Evolutionary conservation across 2,113 vertebrate genomes (phyloP), one percentile per base, ranked within the genome.

Genomic region (Addax nasomaculatus): DNA sequence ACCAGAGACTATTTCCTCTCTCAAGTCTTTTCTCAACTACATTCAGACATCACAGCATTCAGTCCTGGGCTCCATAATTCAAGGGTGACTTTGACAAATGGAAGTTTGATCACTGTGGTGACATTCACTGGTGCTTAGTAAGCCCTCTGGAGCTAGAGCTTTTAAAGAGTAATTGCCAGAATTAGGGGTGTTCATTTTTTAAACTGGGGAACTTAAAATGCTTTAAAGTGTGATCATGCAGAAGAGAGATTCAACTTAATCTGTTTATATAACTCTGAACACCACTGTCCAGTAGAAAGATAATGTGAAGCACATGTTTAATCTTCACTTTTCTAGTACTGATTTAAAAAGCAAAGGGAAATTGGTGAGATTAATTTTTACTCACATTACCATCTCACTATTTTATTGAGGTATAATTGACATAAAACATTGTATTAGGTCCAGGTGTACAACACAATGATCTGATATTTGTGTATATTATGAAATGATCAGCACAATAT

Each of bases 1-100:
- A 17, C 23, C 17, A 1, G 30, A 3, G 21, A 8, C 23, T 6
- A 2, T 16, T 11, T 3, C 17, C 17, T 7, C 16, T 2, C 9
- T 11, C 11, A 2, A 27, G n/a, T 36, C 51, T 27, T 58, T 43
- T 43, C 85, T 73, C 12, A 12, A 3, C 19, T 10, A 10, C 5
- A 0, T 1, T 21, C 19, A 4, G 16, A 3, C 36, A 15, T 49
- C 33, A 36, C 3, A 36, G 47, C 49, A 1, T 29, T 12, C 33
- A 13, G 4, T 10, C 45, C 57, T 5, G 6, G 47, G 17, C 30
- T 27, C 25, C 45, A 0, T 43, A 13, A 57, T 57, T 92, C 43
- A 60, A 86, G 64, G 45, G 15, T 43, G 51, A 93, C 21, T 1
- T 1, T 39, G 17, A 80, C 45, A 80, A 60, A 27, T 36, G 70